Conservation (phyloP, 2,888 invertebrate genomes). For the Cheilosia pagana region DNA sequence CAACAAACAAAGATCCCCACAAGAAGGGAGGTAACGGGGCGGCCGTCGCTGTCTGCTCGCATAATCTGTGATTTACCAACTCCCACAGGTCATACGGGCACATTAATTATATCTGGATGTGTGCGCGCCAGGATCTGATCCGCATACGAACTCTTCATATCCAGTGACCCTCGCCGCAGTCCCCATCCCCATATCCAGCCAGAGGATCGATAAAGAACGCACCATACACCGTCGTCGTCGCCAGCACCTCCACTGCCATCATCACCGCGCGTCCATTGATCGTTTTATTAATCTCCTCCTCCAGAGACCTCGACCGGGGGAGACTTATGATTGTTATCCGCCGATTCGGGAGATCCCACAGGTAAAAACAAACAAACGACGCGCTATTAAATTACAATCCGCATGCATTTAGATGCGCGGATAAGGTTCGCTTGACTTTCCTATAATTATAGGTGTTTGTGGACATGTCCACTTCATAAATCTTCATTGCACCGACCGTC, state of each 20-base stretch:
- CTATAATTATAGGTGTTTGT: constrained; percentile 75
- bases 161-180: constrained; percentile 58
- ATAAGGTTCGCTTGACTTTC: constrained; percentile 66
- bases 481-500: constrained; percentile 72
- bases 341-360: constrained; percentile 47
- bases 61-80: constrained; percentile 77
- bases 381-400: constrained; percentile 74
- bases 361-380: constrained; percentile 70
- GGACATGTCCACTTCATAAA: constrained; percentile 75
- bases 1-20: constrained; percentile 39
- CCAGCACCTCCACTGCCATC: constrained; percentile 14
- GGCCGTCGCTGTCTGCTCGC: constrained; percentile 76
- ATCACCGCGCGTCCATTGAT: constrained; percentile 66
- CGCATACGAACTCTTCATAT: constrained; percentile 43
- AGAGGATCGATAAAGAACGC: constrained; percentile 51
- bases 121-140: constrained; percentile 71
- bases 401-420: constrained; percentile 69
- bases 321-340: constrained; percentile 62
- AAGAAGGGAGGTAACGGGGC: constrained; percentile 57
- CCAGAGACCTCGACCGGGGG: constrained; percentile 19
- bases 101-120: constrained; percentile 77
- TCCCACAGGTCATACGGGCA: constrained; percentile 77
- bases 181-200: not conserved
- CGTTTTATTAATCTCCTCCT: constrained; percentile 70
- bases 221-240: constrained; percentile 39